These are phyloP conservation scores for Hippoglossus stenolepis DNA, from an alignment of 2,113 vertebrate species.

Conservation along the genomic window DNA sequence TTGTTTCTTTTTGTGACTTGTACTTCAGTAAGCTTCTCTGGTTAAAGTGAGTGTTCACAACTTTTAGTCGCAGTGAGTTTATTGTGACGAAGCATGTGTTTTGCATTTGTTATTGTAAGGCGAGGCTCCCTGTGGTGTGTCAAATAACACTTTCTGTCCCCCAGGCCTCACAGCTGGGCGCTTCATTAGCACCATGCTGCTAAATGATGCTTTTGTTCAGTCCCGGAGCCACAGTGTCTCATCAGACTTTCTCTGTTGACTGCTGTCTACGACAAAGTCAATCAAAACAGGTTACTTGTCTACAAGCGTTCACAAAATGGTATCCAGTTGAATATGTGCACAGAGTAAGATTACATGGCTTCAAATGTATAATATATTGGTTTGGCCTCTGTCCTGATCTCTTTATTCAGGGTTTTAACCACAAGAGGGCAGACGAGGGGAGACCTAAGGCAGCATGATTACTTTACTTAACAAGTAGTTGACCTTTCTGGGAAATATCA, in stretches of 20 bases:
- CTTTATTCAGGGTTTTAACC: conserved; percentile 13
- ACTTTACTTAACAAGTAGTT: not conserved
- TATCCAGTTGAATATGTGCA: not conserved
- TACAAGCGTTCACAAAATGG: not conserved
- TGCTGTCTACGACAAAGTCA: not conserved
- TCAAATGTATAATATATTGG: not conserved
- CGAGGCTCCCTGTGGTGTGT: conserved; percentile 11
- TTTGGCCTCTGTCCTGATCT: not conserved
- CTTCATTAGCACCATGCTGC: conserved; percentile 32
- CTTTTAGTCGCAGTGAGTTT: not conserved
- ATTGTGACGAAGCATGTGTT: not conserved
- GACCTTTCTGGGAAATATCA: not conserved
- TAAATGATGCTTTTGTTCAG: conserved; percentile 32
- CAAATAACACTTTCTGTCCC: conserved; percentile 18
- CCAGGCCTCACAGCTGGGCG: conserved; percentile 20
- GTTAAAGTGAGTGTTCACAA: not conserved
- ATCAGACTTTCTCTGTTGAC: not conserved
- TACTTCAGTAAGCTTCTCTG: not conserved
- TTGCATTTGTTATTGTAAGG: conserved; percentile 14
- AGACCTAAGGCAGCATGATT: not conserved
- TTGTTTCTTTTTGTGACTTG: not conserved
- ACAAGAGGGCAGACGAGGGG: conserved; percentile 55
- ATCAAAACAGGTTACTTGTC: not conserved
- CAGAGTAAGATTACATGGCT: not conserved
- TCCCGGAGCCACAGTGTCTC: not conserved